Percentiles rank a stretch among this genome's conserved stretches.
phyloP scores from a whole-genome alignment of 2,888 invertebrate species.

The Didymodactylos carnosus region DNA sequence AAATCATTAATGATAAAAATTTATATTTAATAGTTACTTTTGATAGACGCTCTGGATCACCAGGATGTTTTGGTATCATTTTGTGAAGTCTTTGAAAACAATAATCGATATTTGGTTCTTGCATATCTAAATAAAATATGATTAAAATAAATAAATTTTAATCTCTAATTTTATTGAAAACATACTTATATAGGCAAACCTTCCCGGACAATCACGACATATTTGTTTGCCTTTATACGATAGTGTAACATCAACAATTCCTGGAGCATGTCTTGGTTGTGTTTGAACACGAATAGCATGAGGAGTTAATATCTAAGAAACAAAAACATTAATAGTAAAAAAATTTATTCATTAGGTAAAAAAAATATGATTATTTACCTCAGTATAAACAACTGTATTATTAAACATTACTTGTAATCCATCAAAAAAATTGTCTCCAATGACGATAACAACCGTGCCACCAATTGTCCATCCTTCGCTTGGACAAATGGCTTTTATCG shows the following conservation, averaged over 20 bases:
- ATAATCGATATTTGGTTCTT: constrained; percentile 97
- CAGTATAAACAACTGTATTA: constrained; percentile 94
- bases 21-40: constrained; percentile 57
- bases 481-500: constrained; percentile 95
- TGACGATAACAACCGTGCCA: constrained; percentile 84
- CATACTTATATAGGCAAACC: constrained; percentile 95
- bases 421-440: constrained; percentile 98
- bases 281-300: constrained; percentile 96
- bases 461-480: constrained; percentile 99
- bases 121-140: no score
- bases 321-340: no score
- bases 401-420: constrained; percentile 97
- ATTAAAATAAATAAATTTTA: no score
- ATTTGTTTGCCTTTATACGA: constrained; percentile 97
- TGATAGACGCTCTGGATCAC: constrained; percentile 89
- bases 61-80: constrained; percentile 87
- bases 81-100: constrained; percentile 95
- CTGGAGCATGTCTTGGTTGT: constrained; percentile 87
- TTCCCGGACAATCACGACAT: constrained; percentile 86
- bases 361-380: no score
- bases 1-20: no score
- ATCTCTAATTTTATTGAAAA: not conserved
- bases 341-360: no score
- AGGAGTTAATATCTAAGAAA: constrained; percentile 61
- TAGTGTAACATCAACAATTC: constrained; percentile 89